A percentile compares a stretch with the other conserved stretches of the same genome.
phyloP scores from a whole-genome alignment of 30 jellyfish, hydroid and myxozoan genomes.

The Hydra vulgaris region DNA sequence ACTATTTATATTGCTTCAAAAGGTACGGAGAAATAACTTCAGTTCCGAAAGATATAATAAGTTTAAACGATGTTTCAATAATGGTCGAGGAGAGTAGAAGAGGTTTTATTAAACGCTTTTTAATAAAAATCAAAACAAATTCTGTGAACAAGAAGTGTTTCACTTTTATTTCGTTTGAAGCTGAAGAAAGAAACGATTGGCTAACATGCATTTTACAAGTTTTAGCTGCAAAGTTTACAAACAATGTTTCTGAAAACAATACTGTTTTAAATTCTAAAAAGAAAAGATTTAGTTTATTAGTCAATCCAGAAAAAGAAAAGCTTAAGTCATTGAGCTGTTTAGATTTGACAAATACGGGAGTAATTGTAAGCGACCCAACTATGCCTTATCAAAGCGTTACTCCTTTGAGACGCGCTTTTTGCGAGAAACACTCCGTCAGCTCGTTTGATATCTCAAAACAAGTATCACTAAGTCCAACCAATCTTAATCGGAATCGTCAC shows the following conservation, averaged over 20 bases:
- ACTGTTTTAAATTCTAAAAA: neutral
- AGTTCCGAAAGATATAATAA: conserved; percentile 15
- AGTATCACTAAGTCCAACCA: neutral
- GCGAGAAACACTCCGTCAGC: neutral
- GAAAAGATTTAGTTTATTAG: neutral
- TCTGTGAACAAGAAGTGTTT: neutral
- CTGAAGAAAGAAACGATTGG: conserved; percentile 35
- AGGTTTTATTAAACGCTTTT: conserved; percentile 21
- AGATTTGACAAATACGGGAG: conserved; percentile 11
- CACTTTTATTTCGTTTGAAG: conserved; percentile 9
- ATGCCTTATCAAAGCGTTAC: neutral
- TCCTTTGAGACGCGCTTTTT: neutral
- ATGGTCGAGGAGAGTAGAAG: conserved; percentile 10
- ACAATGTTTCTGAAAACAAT: neutral
- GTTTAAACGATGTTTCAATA: conserved; percentile 8
- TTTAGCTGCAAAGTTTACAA: conserved; percentile 20
- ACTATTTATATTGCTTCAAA: conserved; percentile 21
- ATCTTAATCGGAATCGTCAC: too few relatives aligned
- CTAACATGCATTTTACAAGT: conserved; percentile 19
- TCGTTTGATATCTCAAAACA: neutral
- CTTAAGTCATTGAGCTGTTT: conserved; percentile 17
- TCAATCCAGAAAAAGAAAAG: neutral
- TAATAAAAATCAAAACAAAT: conserved; percentile 5
- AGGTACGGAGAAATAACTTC: conserved; percentile 35
- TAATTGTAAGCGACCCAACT: conserved; percentile 10